Evolutionary conservation across 1,140 invertebrate genomes (phyloP), one percentile per base, ranked within the genome.

Genomic region (Bombus affinis): DNA sequence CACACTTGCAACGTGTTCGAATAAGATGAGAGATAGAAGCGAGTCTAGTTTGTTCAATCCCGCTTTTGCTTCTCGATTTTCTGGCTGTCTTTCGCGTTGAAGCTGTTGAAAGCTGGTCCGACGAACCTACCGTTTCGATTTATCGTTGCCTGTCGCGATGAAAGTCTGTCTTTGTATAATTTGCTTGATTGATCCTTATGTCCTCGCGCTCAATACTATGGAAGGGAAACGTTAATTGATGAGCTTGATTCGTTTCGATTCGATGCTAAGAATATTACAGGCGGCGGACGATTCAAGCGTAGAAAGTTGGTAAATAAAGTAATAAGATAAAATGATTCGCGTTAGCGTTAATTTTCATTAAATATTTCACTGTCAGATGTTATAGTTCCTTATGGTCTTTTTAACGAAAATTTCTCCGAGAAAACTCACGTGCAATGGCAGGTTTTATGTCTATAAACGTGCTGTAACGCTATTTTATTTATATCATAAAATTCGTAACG

Each of bases 281-380:
- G 12, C 10, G 32, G 9, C 25, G 37, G 35, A 15, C 35, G 66
- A 37, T 25, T 10, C 9, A 2, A 13, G 22, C n/a, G 32, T 78
- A 77, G 75, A 77, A 77, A 77, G 75, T 39, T n/a, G 35, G 37
- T 18, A 77, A 77, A 77, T n/a, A 77, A 37, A 77, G 28, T 18
- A 77, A 39, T 15, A 39, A 77, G 35, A 62, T 13, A 22, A 3
- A 35, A n/a, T 22, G 37, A 77, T n/a, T 53, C 42, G n/a, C 22
- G 39, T 44, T 47, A 66, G 28, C 39, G 28, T 68, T 35, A 8
- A 62, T 62, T 42, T 42, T 65, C 37, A n/a, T 39, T 42, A 25
- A 32, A 77, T n/a, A 47, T 47, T 68, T 59, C 71, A 35, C 71
- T 72, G 71, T 39, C 71, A 72, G 71, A n/a, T 18, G 39, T 44